Evolutionary conservation across 2,797 vertebrate species (phyloP), one percentile per base, ranked within the genome.

Genomic region (Trichosurus vulpecula): DNA sequence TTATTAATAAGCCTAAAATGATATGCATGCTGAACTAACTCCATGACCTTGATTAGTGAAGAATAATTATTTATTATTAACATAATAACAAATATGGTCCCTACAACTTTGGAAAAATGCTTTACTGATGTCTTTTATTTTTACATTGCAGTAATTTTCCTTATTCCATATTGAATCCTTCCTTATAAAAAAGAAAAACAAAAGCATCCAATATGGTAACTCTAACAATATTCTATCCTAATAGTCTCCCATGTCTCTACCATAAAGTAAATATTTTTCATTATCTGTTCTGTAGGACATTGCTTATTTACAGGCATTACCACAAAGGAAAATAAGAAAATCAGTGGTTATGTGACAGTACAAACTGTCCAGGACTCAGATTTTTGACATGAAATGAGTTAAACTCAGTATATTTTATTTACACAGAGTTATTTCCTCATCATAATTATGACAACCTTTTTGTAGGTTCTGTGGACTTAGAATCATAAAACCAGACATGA

Each of bases 21-120:
- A n/a, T 66, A 66, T n/a, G 30, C 35, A 66, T 66, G 35, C 35
- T 66, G 61, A n/a, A 66, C 31, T n/a, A 93, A 96, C 35, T 94
- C 95, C 31, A 31, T 25, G 54, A 92, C 91, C 90, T 91, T 81
- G 27, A 52, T 54, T 94, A 96, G 93, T 96, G 97, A 61, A 66
- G 93, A 81, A 93, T 96, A 41, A 93, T 96, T 56, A 55, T 66
- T 96, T 54, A 93, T 94, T 92, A 92, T 95, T 97, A 97, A 81
- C 93, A 94, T 95, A 96, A 74, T 94, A 74, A 19, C 74, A 96
- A 94, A 92, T 94, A 58, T 93, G 81, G 57, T 55, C 81, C 56
- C 87, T 95, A 93, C n/a, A 74, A 41, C 16, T 74, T 58, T 41
- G 19, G 22, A 66, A 74, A n/a, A 74, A 74, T 41, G n/a, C 25